phyloP scores from a whole-genome alignment of 2,888 invertebrate genomes.

The Caradrina kadenii region DNA sequence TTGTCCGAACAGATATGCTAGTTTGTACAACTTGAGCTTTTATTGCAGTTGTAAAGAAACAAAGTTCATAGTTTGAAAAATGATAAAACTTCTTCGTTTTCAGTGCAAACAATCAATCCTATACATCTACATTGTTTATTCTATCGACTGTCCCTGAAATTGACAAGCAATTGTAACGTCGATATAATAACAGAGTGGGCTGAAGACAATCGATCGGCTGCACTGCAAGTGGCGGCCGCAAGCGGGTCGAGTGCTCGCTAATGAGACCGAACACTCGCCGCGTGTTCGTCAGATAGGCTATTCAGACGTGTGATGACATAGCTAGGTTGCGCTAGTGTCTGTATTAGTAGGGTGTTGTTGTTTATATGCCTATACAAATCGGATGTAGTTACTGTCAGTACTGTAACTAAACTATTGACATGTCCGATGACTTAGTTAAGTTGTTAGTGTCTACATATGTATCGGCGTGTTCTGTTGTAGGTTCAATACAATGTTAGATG shows the following conservation, averaged over 20 bases:
- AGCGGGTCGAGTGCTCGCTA: constrained; percentile 36
- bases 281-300: neutral
- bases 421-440: neutral
- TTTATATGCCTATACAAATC: neutral
- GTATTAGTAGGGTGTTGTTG: neutral
- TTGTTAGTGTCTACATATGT: neutral
- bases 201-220: constrained; percentile 50
- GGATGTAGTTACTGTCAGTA: too few species aligned
- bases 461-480: neutral
- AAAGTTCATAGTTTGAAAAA: constrained; percentile 25
- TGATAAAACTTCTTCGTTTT: neutral
- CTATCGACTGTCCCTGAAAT: neutral
- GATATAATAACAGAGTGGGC: constrained; percentile 7
- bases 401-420: constrained; percentile 3
- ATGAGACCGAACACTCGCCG: constrained; percentile 24
- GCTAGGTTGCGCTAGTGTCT: neutral
- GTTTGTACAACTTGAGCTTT: constrained; percentile 39
- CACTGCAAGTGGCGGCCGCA: constrained; percentile 38
- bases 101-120: neutral
- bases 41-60: constrained; percentile 25
- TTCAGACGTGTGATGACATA: neutral
- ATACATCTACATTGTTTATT: neutral
- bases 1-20: constrained; percentile 34
- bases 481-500: neutral
- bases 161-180: constrained; percentile 6